These are phyloP conservation scores for Pachypeltis micranthus DNA, from an alignment of 1,140 invertebrate genomes.

Conservation along the genomic window DNA sequence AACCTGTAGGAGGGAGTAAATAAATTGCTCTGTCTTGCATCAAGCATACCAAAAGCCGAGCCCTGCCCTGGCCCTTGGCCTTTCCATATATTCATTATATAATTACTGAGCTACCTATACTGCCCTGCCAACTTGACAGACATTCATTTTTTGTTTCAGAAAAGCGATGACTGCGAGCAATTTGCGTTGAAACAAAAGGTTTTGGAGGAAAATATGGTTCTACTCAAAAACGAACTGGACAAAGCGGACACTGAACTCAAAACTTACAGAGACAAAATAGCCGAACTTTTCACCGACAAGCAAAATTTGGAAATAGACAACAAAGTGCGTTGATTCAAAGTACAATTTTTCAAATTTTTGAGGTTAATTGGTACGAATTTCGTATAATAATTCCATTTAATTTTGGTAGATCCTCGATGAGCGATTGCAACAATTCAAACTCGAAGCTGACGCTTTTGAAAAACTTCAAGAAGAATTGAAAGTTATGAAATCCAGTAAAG, in stretches of 20 bases:
- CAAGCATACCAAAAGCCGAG: no score
- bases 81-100: no score
- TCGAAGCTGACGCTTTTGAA: slow-evolving; percentile 1
- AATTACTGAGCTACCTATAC: no score
- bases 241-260: background rate
- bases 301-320: background rate
- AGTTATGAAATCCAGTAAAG: background rate
- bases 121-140: no score
- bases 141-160: background rate
- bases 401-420: background rate
- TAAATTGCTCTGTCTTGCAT: no score
- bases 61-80: no score
- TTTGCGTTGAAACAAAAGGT: background rate
- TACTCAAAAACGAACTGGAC: slow-evolving; percentile 3
- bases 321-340: no score
- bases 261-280: background rate
- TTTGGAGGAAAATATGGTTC: background rate
- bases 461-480: background rate
- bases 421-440: background rate
- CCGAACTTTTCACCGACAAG: background rate
- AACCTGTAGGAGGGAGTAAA: no score
- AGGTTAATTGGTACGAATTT: no score
- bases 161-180: background rate
- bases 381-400: no score
- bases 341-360: no score